Evolutionary conservation across 2,113 vertebrate species (phyloP).

Genomic region (Strix uralensis): DNA sequence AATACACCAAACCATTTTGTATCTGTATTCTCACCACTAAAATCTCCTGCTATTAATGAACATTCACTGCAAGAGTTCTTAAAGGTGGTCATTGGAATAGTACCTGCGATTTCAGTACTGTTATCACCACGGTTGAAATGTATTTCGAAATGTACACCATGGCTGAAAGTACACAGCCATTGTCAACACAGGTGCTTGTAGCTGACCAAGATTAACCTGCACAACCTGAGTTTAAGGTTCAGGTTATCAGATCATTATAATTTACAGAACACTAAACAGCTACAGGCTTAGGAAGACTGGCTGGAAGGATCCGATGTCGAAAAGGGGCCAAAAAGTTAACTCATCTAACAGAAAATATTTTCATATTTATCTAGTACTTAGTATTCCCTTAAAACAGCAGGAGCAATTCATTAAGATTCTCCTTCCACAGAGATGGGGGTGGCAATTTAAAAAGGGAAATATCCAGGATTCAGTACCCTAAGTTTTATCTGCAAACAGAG

Average conservation of each 20-base stretch:
- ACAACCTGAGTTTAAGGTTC: not conserved
- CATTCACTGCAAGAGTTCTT: not conserved
- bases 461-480: not conserved
- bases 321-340: not conserved
- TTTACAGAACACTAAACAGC: not conserved
- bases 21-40: not conserved
- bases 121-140: not conserved
- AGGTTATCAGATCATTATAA: not conserved
- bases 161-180: not conserved
- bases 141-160: no score
- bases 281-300: not conserved
- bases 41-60: not conserved
- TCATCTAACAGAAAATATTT: not conserved
- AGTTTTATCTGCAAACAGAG: constrained; percentile 11
- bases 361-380: not conserved
- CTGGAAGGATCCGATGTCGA: not conserved
- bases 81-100: not conserved
- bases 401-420: constrained; percentile 23
- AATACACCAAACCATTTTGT: not conserved
- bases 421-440: not conserved
- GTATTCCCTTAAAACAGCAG: not conserved
- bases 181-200: not conserved
- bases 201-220: not conserved
- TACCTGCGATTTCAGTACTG: not conserved
- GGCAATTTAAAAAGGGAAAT: constrained; percentile 2